These are phyloP conservation scores for Lethrus apterus DNA, from an alignment of 1,140 invertebrate species.

Conservation along the genomic window DNA sequence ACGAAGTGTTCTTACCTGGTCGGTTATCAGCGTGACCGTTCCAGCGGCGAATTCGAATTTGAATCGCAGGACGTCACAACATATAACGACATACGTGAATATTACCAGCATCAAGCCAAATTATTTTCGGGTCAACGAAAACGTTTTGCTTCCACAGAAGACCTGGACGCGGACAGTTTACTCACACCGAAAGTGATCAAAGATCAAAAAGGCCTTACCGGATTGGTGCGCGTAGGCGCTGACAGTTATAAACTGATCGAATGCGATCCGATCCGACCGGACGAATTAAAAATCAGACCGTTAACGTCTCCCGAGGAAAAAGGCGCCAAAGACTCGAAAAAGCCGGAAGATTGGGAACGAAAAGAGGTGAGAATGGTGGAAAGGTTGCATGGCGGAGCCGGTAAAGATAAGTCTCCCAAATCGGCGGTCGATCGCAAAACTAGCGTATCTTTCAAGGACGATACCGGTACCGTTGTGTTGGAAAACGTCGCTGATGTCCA, in stretches of 20 bases:
- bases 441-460: conserved; percentile 14
- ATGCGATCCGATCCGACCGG: conserved; percentile 29
- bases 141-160: conserved; percentile 38
- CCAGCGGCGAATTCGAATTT: conserved; percentile 16
- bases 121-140: conserved; percentile 34
- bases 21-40: conserved; percentile 18
- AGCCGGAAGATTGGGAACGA: conserved; percentile 40
- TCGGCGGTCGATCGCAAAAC: conserved; percentile 12
- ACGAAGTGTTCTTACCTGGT: conserved; percentile 19
- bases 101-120: conserved; percentile 35
- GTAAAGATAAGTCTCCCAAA: conserved; percentile 33
- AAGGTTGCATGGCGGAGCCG: conserved; percentile 41
- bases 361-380: conserved; percentile 37
- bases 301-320: conserved; percentile 43
- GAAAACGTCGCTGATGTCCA: conserved; percentile 5
- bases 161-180: conserved; percentile 35
- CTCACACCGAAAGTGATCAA: conserved; percentile 20
- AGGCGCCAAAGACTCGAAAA: conserved; percentile 43
- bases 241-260: conserved; percentile 31
- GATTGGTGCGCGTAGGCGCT: conserved; percentile 29
- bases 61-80: conserved; percentile 33
- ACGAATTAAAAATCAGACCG: conserved; percentile 25
- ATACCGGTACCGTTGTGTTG: conserved; percentile 11
- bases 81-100: conserved; percentile 34
- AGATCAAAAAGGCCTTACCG: conserved; percentile 21